These are phyloP conservation scores for Aurelia aurita DNA, from an alignment of 30 jellyfish, hydroid and myxozoan genomes.

Conservation along the genomic window DNA sequence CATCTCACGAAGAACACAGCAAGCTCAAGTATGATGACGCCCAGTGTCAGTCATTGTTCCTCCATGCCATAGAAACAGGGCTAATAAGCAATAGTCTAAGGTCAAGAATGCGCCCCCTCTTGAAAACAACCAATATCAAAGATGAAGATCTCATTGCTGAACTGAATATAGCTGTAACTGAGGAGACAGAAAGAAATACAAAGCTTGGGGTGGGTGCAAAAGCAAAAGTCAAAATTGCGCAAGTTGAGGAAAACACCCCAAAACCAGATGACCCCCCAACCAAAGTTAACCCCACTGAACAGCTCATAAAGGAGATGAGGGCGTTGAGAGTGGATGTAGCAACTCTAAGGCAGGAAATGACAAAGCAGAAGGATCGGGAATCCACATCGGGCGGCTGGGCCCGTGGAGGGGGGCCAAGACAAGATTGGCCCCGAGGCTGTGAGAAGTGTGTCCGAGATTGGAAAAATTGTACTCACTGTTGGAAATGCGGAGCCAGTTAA, in stretches of 20 bases:
- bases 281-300: slow-evolving; percentile 1
- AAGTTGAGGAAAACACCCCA: background rate
- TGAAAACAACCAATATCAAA: background rate
- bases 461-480: slow-evolving; percentile 20
- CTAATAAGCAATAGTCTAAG: slow-evolving; percentile 23
- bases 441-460: slow-evolving; percentile 14
- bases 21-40: slow-evolving; percentile 12
- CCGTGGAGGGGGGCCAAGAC: slow-evolving; percentile 37
- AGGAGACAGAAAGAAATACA: slow-evolving; percentile 33
- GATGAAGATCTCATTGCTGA: slow-evolving; percentile 29
- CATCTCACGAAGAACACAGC: slow-evolving; percentile 6
- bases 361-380: background rate
- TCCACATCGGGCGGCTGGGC: slow-evolving; percentile 1
- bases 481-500: slow-evolving; percentile 21
- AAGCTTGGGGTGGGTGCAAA: slow-evolving; percentile 26
- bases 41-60: slow-evolving; percentile 53
- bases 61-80: slow-evolving; percentile 44
- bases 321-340: slow-evolving; percentile 20
- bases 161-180: slow-evolving; percentile 28
- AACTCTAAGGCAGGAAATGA: slow-evolving; percentile 15
- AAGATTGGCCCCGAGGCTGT: slow-evolving; percentile 16
- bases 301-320: slow-evolving; percentile 10
- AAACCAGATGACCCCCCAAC: slow-evolving; percentile 27
- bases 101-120: slow-evolving; percentile 33
- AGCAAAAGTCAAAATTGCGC: slow-evolving; percentile 21